Conservation (phyloP, 2,888 invertebrate species). For the Silvanus unidentatus region DNA sequence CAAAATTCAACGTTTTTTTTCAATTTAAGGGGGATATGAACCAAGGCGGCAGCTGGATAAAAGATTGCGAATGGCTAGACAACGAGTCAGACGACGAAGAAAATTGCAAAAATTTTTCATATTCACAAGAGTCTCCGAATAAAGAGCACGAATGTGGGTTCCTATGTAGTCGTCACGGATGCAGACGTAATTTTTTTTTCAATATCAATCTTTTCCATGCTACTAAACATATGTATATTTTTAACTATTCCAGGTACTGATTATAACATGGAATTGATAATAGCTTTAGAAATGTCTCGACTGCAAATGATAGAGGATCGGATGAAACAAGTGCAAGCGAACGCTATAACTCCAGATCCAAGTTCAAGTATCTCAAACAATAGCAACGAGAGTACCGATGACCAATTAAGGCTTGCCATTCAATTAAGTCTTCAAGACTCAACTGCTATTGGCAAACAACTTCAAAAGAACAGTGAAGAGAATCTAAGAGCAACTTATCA, state of each 20-base stretch:
- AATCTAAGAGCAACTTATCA: slow-evolving; percentile 30
- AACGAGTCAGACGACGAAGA: slow-evolving; percentile 53
- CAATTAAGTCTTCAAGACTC: slow-evolving; percentile 50
- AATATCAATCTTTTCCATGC: slow-evolving; percentile 4
- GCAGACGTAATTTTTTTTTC: slow-evolving; percentile 38
- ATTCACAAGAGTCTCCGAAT: slow-evolving; percentile 20
- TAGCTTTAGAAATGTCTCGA: slow-evolving; percentile 63
- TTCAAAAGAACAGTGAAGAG: slow-evolving; percentile 20
- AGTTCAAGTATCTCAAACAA: slow-evolving; percentile 43
- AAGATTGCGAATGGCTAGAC: slow-evolving; percentile 58
- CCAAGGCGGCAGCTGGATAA: slow-evolving; percentile 48
- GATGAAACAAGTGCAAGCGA: slow-evolving; percentile 47
- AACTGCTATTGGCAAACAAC: slow-evolving; percentile 27
- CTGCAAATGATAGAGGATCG: slow-evolving; percentile 60
- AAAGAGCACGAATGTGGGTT: slow-evolving; percentile 54
- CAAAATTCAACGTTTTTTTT: no score
- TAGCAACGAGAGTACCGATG: slow-evolving; percentile 43
- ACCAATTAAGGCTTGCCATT: slow-evolving; percentile 50
- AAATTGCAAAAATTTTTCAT: slow-evolving; percentile 32
- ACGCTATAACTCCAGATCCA: slow-evolving; percentile 34
- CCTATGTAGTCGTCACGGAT: slow-evolving; percentile 43
- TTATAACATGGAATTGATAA: slow-evolving; percentile 58
- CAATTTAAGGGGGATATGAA: slow-evolving; percentile 40
- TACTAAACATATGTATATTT: slow-evolving; percentile 10
- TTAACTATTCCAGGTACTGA: slow-evolving; percentile 40